Percentiles rank a stretch among this genome's conserved stretches.
phyloP scores from a whole-genome alignment of 2,113 vertebrate species.

The Origma solitaria region DNA sequence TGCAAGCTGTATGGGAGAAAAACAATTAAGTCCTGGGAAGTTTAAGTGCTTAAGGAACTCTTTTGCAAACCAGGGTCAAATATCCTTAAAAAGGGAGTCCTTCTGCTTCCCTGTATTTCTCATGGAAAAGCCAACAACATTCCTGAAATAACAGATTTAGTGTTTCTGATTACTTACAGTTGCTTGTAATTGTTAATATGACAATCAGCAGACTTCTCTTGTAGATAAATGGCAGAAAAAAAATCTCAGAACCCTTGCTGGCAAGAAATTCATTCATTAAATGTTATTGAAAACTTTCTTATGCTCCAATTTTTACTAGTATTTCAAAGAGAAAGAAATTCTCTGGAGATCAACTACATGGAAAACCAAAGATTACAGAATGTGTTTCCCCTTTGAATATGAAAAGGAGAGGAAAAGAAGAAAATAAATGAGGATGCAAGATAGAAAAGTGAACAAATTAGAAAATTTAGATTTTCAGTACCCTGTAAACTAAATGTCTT shows the following conservation, averaged over 20 bases:
- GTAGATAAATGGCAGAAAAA: not conserved
- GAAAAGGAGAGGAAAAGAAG: not conserved
- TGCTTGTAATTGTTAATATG: not conserved
- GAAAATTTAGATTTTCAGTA: not conserved
- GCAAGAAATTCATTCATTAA: conserved; percentile 9
- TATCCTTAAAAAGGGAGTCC: not conserved
- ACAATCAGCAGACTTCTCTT: not conserved
- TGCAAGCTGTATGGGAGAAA: not conserved
- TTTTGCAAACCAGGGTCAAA: not conserved
- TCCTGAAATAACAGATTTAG: not conserved
- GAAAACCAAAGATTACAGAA: not conserved
- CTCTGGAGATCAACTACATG: not conserved
- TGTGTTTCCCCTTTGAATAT: not conserved
- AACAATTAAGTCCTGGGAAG: not conserved
- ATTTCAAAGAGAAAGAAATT: conserved; percentile 16
- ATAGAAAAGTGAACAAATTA: not conserved
- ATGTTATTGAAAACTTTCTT: not conserved
- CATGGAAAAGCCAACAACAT: not conserved
- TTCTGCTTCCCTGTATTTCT: not conserved
- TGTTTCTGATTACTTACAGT: conserved; percentile 15
- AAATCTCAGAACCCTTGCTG: not conserved
- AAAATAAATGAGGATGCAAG: not conserved
- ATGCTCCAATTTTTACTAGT: not conserved
- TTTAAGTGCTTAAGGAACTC: not conserved
- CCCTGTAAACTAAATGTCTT: not conserved